Evolutionary conservation across 2,888 invertebrate species (phyloP).

Genomic region (Slavum lentiscoides): DNA sequence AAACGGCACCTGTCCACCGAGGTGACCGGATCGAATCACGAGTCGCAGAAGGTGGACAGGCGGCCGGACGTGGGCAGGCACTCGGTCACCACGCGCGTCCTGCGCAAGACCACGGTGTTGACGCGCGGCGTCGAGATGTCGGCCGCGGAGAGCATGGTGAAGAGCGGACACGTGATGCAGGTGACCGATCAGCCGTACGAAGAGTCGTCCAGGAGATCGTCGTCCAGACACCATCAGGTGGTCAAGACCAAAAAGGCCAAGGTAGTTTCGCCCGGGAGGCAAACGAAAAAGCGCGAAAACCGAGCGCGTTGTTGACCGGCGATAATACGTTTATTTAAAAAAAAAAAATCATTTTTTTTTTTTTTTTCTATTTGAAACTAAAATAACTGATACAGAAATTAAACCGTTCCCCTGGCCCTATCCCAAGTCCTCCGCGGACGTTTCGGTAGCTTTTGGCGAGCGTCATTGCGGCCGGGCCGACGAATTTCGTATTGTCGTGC

Average conservation of each 20-base stretch:
- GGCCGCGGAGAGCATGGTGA: slow-evolving; percentile 71
- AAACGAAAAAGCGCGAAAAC: background rate
- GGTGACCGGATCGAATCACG: slow-evolving; percentile 68
- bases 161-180: slow-evolving; percentile 63
- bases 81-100: slow-evolving; percentile 82
- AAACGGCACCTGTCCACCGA: slow-evolving; percentile 82
- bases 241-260: slow-evolving; percentile 74
- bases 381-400: background rate
- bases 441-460: background rate
- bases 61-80: slow-evolving; percentile 66
- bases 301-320: too few species aligned
- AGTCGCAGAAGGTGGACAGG: slow-evolving; percentile 54
- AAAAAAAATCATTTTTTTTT: background rate
- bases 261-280: slow-evolving; percentile 63
- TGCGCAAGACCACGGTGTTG: slow-evolving; percentile 84
- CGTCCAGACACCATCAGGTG: slow-evolving; percentile 63
- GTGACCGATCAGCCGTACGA: slow-evolving; percentile 59
- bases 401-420: background rate
- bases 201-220: slow-evolving; percentile 62
- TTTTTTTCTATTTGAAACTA: too few species aligned
- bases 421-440: background rate
- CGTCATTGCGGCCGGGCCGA: background rate
- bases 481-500: too few species aligned
- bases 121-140: slow-evolving; percentile 83
- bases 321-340: too few species aligned